These are phyloP conservation scores for Hanleya hanleyi DNA, from an alignment of 2,888 invertebrate species.

Conservation along the genomic window DNA sequence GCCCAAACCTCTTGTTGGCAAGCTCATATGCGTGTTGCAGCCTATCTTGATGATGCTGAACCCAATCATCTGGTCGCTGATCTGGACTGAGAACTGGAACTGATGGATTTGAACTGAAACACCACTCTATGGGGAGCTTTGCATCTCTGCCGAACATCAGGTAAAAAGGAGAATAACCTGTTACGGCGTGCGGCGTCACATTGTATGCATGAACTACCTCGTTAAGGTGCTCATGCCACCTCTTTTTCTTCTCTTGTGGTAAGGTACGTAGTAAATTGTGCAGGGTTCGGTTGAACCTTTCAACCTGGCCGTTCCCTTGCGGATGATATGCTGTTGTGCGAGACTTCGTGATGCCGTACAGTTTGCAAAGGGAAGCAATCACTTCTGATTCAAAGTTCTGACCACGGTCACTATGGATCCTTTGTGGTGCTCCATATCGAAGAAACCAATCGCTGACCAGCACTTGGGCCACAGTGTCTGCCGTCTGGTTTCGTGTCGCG, in stretches of 20 bases:
- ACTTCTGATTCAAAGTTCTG: not conserved
- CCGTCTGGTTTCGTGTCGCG: not conserved
- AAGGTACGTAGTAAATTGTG: not conserved
- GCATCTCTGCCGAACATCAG: slow-evolving; percentile 1
- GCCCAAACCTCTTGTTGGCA: not conserved
- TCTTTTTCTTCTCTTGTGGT: not conserved
- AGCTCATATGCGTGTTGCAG: not conserved
- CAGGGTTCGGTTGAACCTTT: not conserved
- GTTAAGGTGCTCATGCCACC: not conserved
- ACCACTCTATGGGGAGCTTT: not conserved
- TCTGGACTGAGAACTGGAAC: no score
- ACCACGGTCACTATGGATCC: slow-evolving; percentile 2
- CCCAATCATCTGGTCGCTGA: not conserved
- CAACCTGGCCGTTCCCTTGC: not conserved
- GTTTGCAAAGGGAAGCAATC: not conserved
- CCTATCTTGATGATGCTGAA: not conserved
- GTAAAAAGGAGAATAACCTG: slow-evolving; percentile 6
- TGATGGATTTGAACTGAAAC: no score
- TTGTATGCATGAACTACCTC: not conserved
- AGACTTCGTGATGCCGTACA: not conserved
- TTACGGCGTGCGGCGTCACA: not conserved
- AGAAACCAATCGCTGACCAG: slow-evolving; percentile 13
- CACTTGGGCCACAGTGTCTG: not conserved
- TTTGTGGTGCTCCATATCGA: not conserved
- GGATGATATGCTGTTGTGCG: not conserved